phyloP scores from a whole-genome alignment of 1,140 invertebrate species.

The Yoshiicerus persimilis region DNA sequence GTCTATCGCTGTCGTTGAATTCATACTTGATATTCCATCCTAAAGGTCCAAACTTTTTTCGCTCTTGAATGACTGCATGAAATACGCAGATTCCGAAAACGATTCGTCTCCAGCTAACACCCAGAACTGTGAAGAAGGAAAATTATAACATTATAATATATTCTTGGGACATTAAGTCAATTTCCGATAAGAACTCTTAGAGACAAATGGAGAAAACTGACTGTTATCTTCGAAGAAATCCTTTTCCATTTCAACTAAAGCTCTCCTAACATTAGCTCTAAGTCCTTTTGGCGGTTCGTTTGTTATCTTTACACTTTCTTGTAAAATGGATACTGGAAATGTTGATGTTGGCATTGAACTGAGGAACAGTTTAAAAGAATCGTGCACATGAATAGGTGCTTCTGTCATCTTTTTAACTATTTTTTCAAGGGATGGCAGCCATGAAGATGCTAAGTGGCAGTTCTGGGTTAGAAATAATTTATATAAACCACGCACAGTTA shows the following conservation, averaged over 20 bases:
- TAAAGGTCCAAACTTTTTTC: slow-evolving; percentile 85
- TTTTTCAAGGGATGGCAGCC: slow-evolving; percentile 77
- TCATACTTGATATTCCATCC: slow-evolving; percentile 91
- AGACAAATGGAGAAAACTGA: slow-evolving; percentile 54
- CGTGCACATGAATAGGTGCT: slow-evolving; percentile 62
- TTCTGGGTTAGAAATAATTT: neutral
- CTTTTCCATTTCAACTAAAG: slow-evolving; percentile 73
- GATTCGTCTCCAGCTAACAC: slow-evolving; percentile 70
- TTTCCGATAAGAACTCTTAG: neutral
- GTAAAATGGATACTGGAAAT: slow-evolving; percentile 87
- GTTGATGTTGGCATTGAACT: slow-evolving; percentile 81
- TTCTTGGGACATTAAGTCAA: neutral
- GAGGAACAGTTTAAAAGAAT: slow-evolving; percentile 77
- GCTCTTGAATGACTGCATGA: slow-evolving; percentile 82
- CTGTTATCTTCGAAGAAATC: slow-evolving; percentile 80
- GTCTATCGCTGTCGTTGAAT: slow-evolving; percentile 84
- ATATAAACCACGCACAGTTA: neutral
- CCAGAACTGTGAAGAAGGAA: slow-evolving; percentile 61
- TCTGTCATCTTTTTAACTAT: slow-evolving; percentile 70
- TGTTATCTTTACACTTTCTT: slow-evolving; percentile 90
- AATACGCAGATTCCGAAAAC: slow-evolving; percentile 63
- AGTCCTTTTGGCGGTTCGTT: slow-evolving; percentile 90
- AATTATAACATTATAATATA: neutral
- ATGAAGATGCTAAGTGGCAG: slow-evolving; percentile 77
- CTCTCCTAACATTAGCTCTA: slow-evolving; percentile 71